These are phyloP conservation scores for Cephus pulcher DNA, from an alignment of 2,888 invertebrate genomes.

Conservation along the genomic window DNA sequence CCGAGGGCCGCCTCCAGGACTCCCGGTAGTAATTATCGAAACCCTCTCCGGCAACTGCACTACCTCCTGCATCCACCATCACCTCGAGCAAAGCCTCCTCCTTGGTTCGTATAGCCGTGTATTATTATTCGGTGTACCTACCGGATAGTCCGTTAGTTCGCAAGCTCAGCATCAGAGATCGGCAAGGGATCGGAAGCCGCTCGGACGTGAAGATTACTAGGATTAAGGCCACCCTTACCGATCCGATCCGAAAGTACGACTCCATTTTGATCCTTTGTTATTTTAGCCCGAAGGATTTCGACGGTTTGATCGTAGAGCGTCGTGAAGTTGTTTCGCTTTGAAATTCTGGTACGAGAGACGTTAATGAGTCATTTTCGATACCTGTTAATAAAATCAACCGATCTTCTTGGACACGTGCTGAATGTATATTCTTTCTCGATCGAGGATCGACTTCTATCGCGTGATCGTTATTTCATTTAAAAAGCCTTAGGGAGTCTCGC, in stretches of 20 bases:
- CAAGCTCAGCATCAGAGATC: slow-evolving; percentile 22
- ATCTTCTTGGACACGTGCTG: not conserved
- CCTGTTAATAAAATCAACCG: not conserved
- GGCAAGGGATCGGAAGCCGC: slow-evolving; percentile 50
- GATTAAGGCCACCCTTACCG: slow-evolving; percentile 53
- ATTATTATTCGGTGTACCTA: slow-evolving; percentile 60
- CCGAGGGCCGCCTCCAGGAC: slow-evolving; percentile 60
- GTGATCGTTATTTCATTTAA: not conserved
- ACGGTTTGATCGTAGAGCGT: not conserved
- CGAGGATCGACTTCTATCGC: not conserved
- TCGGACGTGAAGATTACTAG: slow-evolving; percentile 64
- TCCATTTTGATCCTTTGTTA: not conserved
- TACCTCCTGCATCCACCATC: slow-evolving; percentile 22
- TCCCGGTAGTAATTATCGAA: slow-evolving; percentile 67
- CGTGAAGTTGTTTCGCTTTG: not conserved
- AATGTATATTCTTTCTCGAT: not conserved
- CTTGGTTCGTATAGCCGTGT: slow-evolving; percentile 33
- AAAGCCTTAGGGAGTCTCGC: not conserved
- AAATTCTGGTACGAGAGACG: not conserved
- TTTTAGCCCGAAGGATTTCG: not conserved
- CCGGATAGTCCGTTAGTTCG: slow-evolving; percentile 21
- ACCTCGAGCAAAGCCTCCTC: slow-evolving; percentile 17
- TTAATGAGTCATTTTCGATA: not conserved
- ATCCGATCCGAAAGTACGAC: slow-evolving; percentile 27
- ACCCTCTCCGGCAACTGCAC: slow-evolving; percentile 33